phyloP scores from a whole-genome alignment of 2,888 invertebrate species.

The Himalopsyche anomala region DNA sequence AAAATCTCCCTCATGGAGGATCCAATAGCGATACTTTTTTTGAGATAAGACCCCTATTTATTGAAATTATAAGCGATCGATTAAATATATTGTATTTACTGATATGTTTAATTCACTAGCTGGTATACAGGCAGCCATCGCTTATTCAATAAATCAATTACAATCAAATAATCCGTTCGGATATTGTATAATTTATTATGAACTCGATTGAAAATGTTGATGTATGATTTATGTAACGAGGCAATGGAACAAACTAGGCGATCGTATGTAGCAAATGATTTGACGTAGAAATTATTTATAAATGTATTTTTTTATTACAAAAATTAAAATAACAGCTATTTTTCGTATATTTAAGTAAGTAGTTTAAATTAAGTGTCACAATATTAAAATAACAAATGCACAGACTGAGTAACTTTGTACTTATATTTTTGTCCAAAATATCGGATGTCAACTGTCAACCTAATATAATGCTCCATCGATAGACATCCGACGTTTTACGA shows the following conservation, averaged over 20 bases:
- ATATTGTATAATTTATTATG: constrained; percentile 41
- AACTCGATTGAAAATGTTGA: constrained; percentile 15
- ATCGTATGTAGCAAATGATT: constrained; percentile 7
- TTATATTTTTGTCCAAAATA: no score
- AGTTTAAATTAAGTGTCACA: no score
- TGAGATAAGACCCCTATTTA: constrained; percentile 59
- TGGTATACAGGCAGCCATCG: constrained; percentile 47
- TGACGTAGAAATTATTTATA: background rate
- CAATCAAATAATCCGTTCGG: constrained; percentile 52
- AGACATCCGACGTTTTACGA: no score
- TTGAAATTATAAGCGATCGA: constrained; percentile 52
- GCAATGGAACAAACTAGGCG: background rate
- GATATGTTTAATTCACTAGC: constrained; percentile 52
- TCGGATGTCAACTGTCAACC: no score
- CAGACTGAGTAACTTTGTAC: no score
- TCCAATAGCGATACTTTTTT: constrained; percentile 48
- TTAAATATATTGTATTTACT: constrained; percentile 53
- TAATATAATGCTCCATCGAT: no score
- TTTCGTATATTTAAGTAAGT: no score
- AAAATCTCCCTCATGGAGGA: constrained; percentile 34
- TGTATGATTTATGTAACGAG: constrained; percentile 28
- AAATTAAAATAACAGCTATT: no score
- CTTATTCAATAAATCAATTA: constrained; percentile 59
- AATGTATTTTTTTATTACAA: background rate
- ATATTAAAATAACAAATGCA: no score